Base-by-base conservation (phyloP, 1,140 invertebrate genomes). In the Brachionus manjavacas region DNA sequence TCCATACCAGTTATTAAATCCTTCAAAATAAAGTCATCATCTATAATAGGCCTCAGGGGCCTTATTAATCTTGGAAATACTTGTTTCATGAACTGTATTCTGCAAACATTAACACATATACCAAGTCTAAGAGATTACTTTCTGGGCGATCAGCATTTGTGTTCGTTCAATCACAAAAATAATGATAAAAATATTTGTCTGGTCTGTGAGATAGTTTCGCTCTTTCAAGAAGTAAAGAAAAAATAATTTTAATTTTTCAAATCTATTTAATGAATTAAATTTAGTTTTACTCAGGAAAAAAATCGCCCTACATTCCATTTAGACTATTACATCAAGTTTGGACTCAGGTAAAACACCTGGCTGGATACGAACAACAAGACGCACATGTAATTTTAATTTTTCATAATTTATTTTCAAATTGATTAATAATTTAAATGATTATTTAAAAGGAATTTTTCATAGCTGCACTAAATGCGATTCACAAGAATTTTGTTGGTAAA, bases 61-160 rank as follows among this genome's bases (percentile, higher is more conserved):
- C 91, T 99, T 25, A 93, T 98, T 85, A 99, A 99, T 91, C 91
- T 99, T 86, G 96, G 97, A n/a, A 95, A 96, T 85, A 98, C 97
- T 1, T 99, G 97, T 90, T 99, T 98, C 88, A 97, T 99, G 95
- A 99, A 97, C 89, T 96, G 95, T 88, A 97, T 98, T 87, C 93
- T 98, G 8, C 97, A 99, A 91, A 94, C 95, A 1, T 88, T 99
- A 84, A 95, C 95, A 66, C 96, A 99, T 87, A 98, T 96, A 6
- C 96, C 96, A 1, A 89, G 98, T 20, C 90, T 99, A 79, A 90
- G 96, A 85, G 96, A 99, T 88, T 99, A 96, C 90, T 98, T 99
- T 88, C 92, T 99, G 85, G 93, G 95, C 55, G 96, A 98, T 89
- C 92, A 93, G 86, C 96, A 98, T 16, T 20, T 81, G n/a, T 81